Conservation (phyloP, 2,888 invertebrate genomes). For the Osmoderma eremita region DNA sequence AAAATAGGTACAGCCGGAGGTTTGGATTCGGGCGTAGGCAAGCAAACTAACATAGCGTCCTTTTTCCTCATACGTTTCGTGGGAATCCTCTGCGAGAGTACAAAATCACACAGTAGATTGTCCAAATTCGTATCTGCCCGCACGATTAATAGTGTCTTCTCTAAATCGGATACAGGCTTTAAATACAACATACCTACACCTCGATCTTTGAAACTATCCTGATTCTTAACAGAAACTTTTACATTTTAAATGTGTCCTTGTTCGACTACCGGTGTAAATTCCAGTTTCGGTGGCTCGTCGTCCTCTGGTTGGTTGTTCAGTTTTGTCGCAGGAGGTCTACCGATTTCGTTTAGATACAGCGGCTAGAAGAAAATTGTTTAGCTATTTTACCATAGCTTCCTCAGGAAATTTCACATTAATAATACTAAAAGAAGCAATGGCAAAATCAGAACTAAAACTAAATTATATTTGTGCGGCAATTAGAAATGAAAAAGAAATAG, state of each 20-base stretch:
- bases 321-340: too few relatives aligned
- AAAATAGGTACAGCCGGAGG: constrained; percentile 81
- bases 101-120: constrained; percentile 85
- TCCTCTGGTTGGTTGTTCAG: too few relatives aligned
- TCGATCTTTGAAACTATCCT: constrained; percentile 79
- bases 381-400: too few relatives aligned
- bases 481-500: too few relatives aligned
- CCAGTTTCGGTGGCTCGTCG: constrained; percentile 88
- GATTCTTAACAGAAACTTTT: constrained; percentile 89
- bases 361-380: too few relatives aligned
- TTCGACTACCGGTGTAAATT: constrained; percentile 87
- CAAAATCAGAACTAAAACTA: too few relatives aligned
- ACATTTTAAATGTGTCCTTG: constrained; percentile 85
- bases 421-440: too few relatives aligned
- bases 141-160: constrained; percentile 86
- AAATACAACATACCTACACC: constrained; percentile 92
- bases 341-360: too few relatives aligned
- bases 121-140: constrained; percentile 91
- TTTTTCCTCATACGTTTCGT: constrained; percentile 85
- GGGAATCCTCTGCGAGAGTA: constrained; percentile 77
- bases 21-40: constrained; percentile 83
- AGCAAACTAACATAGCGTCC: constrained; percentile 86
- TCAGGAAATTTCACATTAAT: too few relatives aligned
- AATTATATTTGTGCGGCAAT: too few relatives aligned
- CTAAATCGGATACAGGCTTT: constrained; percentile 79